Base-by-base conservation (phyloP, 2,113 vertebrate genomes). In the Anguilla rostrata region DNA sequence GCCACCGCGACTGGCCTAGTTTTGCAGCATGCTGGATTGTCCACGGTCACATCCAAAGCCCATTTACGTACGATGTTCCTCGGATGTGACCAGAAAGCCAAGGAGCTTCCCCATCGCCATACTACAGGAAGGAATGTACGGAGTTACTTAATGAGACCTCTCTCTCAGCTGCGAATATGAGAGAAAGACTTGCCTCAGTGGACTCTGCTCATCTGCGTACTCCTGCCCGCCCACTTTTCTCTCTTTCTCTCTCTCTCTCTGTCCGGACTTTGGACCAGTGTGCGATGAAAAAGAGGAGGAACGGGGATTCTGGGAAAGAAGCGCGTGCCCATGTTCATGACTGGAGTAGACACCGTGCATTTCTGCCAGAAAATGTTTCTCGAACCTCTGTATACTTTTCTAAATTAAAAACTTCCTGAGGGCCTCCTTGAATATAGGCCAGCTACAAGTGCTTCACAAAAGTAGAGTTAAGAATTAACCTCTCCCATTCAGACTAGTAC, bases 231-330 rank as follows among this genome's bases (percentile, higher is more conserved):
- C 39, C 71, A 82, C 18, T 75, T 79, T 80, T 79, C 60, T 49
- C 43, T 16, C 71, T 41, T n/a, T 18, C 41, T 80, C 75, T 79
- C 49, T 86, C 53, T 60, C 75, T 79, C 49, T 86, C 53, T 60
- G n/a, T 22, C 87, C 93, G 91, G 91, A 94, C 93, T 95, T 94
- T 92, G 92, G 88, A 91, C 92, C 81, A 40, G 81, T 84, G 39
- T 60, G 22, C 56, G 43, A 84, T 86, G 41, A 88, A 81, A 87
- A 81, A 87, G 46, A 43, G 20, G 83, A 88, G 87, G 87, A n/a
- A 12, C 71, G 34, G n/a, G 12, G 16, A 80, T 41, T 80, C 12
- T 22, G 53, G 56, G 89, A 81, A 53, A 82, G 89, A 80, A 57
- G 8, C 57, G 14, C 82, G 26, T 26, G 39, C 39, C 57, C 56